These are phyloP conservation scores for Fratercula arctica DNA, from an alignment of 2,797 vertebrate genomes.

Conservation along the genomic window DNA sequence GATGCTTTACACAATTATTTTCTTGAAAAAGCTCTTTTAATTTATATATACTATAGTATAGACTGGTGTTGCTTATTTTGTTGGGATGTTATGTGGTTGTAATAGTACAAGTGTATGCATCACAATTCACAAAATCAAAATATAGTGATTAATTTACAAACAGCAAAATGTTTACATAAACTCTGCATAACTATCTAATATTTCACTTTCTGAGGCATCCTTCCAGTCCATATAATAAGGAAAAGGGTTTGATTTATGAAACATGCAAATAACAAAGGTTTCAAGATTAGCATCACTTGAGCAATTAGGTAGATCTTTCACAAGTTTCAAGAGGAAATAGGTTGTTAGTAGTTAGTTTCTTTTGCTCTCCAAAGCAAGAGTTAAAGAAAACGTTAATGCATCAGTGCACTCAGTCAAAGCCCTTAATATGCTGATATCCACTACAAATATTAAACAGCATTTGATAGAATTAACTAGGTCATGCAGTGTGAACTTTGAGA, in stretches of 20 bases:
- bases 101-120: background rate
- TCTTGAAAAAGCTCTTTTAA: background rate
- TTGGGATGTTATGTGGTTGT: background rate
- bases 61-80: background rate
- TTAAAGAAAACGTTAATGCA: conserved; percentile 55
- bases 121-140: background rate
- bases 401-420: conserved; percentile 68
- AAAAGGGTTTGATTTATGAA: conserved; percentile 47
- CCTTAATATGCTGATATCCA: conserved; percentile 81
- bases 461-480: background rate
- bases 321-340: conserved; percentile 11
- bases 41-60: background rate
- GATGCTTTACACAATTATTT: background rate
- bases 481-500: conserved; percentile 18
- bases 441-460: conserved; percentile 1
- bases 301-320: conserved; percentile 36
- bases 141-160: background rate
- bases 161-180: background rate
- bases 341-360: conserved; percentile 21
- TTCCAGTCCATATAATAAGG: conserved; percentile 70
- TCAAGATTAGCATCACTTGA: conserved; percentile 26
- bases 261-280: conserved; percentile 67
- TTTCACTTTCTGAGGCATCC: conserved; percentile 71
- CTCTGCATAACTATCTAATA: background rate
- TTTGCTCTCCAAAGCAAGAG: conserved; percentile 44